phyloP scores from a whole-genome alignment of 2,113 vertebrate species.

The Grammomys dolichurus region DNA sequence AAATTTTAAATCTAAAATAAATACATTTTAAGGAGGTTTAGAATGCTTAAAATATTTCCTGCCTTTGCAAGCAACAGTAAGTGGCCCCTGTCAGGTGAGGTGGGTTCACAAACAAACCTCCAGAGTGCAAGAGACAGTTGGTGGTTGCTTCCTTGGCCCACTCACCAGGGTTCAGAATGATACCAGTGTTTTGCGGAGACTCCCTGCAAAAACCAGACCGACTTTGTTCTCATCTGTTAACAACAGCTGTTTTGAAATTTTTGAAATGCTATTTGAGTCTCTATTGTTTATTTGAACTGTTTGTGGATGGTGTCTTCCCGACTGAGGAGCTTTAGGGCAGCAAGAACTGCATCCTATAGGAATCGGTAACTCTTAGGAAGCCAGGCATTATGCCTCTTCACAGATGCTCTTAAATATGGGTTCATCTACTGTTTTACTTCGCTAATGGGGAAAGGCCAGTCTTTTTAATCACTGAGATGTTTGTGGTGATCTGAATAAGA shows the following conservation, averaged over 20 bases:
- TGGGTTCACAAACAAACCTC: background rate
- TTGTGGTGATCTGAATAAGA: background rate
- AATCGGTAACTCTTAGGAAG: background rate
- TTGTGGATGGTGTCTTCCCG: constrained; percentile 32
- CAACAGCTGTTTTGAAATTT: constrained; percentile 81
- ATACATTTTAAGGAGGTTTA: background rate
- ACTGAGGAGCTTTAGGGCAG: background rate
- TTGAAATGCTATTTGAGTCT: constrained; percentile 80
- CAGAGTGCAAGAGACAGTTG: background rate
- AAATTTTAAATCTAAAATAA: background rate
- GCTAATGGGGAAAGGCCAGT: constrained; percentile 7
- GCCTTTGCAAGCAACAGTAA: background rate
- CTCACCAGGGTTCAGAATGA: background rate
- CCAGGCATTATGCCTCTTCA: background rate
- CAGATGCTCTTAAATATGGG: background rate
- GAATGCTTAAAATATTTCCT: background rate
- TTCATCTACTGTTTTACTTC: constrained; percentile 32
- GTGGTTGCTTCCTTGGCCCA: background rate
- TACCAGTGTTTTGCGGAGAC: constrained; percentile 52
- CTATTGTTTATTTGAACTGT: constrained; percentile 72
- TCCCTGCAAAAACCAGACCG: constrained; percentile 46
- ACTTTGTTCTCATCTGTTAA: constrained; percentile 76
- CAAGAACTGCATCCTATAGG: rapidly evolving
- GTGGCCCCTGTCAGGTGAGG: background rate
- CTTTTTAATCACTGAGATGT: background rate